phyloP scores from a whole-genome alignment of 1,140 invertebrate species.

The Fopius arisanus region DNA sequence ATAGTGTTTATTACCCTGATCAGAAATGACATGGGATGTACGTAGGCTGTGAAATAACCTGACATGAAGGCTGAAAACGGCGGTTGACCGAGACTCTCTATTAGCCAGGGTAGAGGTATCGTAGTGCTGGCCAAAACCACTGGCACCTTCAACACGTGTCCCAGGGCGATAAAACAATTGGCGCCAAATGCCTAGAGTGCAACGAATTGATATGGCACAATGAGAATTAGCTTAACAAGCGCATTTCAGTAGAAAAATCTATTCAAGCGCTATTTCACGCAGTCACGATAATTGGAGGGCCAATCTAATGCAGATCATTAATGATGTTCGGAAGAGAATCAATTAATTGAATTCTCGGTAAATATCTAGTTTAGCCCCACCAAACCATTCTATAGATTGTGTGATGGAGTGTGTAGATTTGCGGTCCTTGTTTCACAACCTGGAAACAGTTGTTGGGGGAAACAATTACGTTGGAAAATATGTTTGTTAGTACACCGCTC shows the following conservation, averaged over 20 bases:
- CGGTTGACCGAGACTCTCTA: constrained; percentile 34
- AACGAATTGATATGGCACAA: not conserved
- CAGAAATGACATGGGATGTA: constrained; percentile 44
- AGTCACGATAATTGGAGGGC: too few species aligned
- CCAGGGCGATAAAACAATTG: constrained; percentile 33
- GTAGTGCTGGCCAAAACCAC: constrained; percentile 29
- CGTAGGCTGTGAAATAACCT: constrained; percentile 34
- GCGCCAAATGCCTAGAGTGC: constrained; percentile 35
- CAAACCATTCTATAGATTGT: too few species aligned
- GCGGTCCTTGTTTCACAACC: too few species aligned
- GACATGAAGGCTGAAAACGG: constrained; percentile 46
- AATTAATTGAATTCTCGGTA: too few species aligned
- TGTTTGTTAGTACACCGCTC: too few species aligned
- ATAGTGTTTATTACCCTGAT: constrained; percentile 43
- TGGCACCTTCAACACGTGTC: constrained; percentile 32
- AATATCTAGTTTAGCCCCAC: too few species aligned
- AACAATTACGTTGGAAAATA: too few species aligned
- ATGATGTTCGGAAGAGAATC: not conserved
- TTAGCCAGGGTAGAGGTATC: constrained; percentile 30
- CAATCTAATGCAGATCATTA: too few species aligned
- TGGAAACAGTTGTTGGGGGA: too few species aligned
- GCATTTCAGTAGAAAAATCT: not conserved
- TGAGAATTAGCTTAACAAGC: not conserved
- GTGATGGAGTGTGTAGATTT: too few species aligned
- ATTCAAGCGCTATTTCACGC: too few species aligned